Evolutionary conservation across 2,113 vertebrate species (phyloP).

Genomic region (Dasyornis broadbenti): DNA sequence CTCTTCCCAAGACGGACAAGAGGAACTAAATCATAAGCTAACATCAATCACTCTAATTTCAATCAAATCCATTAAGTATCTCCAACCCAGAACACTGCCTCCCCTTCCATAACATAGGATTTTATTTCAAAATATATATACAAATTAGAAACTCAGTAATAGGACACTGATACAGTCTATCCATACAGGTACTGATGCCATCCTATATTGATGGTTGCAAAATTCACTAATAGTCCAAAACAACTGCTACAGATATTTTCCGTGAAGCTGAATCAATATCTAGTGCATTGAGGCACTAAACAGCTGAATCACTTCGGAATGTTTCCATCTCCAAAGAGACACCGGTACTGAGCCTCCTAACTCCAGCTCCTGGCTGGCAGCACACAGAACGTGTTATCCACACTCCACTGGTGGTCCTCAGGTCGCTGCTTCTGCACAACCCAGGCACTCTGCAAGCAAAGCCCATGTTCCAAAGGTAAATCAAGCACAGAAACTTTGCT

Average conservation of each 20-base stretch:
- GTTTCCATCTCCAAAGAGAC: background rate
- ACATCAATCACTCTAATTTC: background rate
- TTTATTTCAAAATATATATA: background rate
- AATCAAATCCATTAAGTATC: background rate
- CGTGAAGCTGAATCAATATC: background rate
- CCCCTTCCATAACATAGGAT: background rate
- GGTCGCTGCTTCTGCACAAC: background rate
- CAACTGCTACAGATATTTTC: background rate
- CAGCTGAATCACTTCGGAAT: background rate
- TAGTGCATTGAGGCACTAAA: background rate
- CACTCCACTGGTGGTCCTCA: background rate
- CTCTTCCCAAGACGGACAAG: background rate
- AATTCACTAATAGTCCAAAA: background rate
- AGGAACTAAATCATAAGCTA: background rate
- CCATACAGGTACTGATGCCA: background rate
- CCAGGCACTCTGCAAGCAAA: background rate
- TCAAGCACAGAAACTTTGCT: background rate
- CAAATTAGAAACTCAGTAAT: background rate
- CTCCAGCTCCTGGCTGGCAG: background rate
- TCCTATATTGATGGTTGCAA: background rate
- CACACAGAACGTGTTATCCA: rapidly evolving
- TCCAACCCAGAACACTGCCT: background rate
- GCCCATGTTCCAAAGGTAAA: background rate
- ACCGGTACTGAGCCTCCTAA: background rate
- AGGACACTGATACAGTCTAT: background rate